Conservation (phyloP, 2,113 vertebrate species). For the Epinephelus fuscoguttatus region DNA sequence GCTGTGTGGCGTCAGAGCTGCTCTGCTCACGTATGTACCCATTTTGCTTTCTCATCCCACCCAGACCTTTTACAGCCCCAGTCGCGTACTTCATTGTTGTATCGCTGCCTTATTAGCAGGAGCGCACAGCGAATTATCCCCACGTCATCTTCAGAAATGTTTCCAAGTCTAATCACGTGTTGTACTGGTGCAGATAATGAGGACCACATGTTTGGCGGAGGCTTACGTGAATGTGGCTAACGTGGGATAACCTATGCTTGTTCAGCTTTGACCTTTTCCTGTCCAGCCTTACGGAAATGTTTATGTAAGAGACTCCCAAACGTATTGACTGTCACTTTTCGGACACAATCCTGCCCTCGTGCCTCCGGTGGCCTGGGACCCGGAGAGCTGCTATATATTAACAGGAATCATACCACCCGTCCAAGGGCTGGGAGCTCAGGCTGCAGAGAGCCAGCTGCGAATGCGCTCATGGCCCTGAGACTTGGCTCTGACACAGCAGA, state of each 20-base stretch:
- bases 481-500: conserved; percentile 66
- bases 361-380: conserved; percentile 15
- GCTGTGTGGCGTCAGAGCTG: conserved; percentile 52
- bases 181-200: conserved; percentile 55
- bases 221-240: conserved; percentile 43
- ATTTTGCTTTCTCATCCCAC: conserved; percentile 55
- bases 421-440: conserved; percentile 58
- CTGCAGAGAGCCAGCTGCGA: conserved; percentile 76
- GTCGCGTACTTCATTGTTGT: conserved; percentile 27
- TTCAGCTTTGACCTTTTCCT: conserved; percentile 57
- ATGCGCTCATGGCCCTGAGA: conserved; percentile 70
- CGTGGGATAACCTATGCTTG: conserved; percentile 40
- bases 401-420: conserved; percentile 54
- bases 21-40: conserved; percentile 34
- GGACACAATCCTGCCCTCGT: conserved; percentile 24
- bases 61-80: conserved; percentile 34
- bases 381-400: conserved; percentile 53
- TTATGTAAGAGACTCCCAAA: conserved; percentile 35
- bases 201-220: conserved; percentile 68
- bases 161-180: conserved; percentile 50
- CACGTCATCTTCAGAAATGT: conserved; percentile 47
- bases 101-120: conserved; percentile 47
- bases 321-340: conserved; percentile 25
- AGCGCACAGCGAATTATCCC: conserved; percentile 33
- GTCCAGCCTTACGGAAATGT: conserved; percentile 28